Conservation (phyloP, 2,113 vertebrate species). For the Anoplopoma fimbria region DNA sequence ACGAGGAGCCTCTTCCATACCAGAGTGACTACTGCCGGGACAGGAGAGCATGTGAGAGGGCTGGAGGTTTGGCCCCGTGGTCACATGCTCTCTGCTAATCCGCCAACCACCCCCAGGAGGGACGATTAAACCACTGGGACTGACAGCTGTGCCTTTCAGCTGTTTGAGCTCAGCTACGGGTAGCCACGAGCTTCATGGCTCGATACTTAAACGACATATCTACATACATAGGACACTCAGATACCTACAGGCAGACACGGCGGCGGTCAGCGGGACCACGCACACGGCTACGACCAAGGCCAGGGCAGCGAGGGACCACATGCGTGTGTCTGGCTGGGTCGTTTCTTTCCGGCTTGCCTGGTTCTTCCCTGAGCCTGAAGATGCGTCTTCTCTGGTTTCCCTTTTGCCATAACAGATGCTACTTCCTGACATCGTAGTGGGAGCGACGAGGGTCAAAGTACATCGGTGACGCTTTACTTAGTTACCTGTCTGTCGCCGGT, state of each 20-base stretch:
- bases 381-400: constrained; percentile 43
- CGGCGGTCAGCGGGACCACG: constrained; percentile 69
- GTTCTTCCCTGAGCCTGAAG: not conserved
- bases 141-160: too few relatives aligned
- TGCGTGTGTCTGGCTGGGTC: constrained; percentile 7
- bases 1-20: constrained; percentile 11
- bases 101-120: constrained; percentile 49
- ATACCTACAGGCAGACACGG: constrained; percentile 71
- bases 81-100: constrained; percentile 81
- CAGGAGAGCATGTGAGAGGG: constrained; percentile 53
- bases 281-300: constrained; percentile 64
- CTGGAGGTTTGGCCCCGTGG: constrained; percentile 42
- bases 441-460: constrained; percentile 46
- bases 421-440: constrained; percentile 72
- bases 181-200: constrained; percentile 7
- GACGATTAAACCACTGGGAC: constrained; percentile 71
- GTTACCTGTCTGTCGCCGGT: not conserved
- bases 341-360: constrained; percentile 32
- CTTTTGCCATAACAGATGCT: constrained; percentile 60
- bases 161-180: not conserved
- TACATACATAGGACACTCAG: too few relatives aligned
- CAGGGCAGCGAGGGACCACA: constrained; percentile 10
- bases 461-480: not conserved
- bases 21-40: not conserved
- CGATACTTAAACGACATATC: not conserved